A percentile compares a stretch with the other conserved stretches of the same genome.
These are phyloP conservation scores for Pediacus dermestoides DNA, from an alignment of 2,888 invertebrate species.

Conservation along the genomic window DNA sequence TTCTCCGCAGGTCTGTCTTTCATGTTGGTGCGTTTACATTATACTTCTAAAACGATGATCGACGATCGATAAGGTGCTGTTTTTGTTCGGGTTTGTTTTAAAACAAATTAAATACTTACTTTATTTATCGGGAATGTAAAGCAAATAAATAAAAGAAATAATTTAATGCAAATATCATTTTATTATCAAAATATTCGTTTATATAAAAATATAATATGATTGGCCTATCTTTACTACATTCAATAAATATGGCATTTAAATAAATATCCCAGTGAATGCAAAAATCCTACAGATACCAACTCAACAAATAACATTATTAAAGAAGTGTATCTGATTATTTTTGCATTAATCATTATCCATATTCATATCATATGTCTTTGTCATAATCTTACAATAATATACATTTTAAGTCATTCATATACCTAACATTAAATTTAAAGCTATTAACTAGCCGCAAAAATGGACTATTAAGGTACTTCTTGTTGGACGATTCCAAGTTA, in stretches of 20 bases:
- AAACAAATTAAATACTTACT: too few relatives aligned
- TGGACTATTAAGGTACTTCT: conserved; percentile 20
- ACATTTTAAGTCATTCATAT: conserved; percentile 7
- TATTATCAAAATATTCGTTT: conserved; percentile 3
- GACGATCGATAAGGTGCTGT: too few relatives aligned
- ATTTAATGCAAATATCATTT: too few relatives aligned
- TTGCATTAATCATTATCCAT: conserved; percentile 26
- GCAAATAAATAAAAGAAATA: too few relatives aligned
- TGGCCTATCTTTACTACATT: conserved; percentile 24
- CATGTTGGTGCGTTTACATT: too few relatives aligned
- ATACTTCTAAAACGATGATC: too few relatives aligned
- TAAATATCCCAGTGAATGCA: conserved; percentile 21
- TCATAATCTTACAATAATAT: conserved; percentile 10
- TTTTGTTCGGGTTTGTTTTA: too few relatives aligned
- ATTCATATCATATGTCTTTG: conserved; percentile 24
- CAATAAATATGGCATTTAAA: conserved; percentile 27
- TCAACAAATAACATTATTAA: background rate
- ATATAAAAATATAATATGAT: conserved; percentile 25
- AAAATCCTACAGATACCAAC: conserved; percentile 3
- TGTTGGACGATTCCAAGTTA: conserved; percentile 14
- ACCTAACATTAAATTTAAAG: conserved; percentile 20
- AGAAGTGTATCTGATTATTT: background rate
- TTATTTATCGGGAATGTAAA: too few relatives aligned
- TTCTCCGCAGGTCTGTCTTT: too few relatives aligned
- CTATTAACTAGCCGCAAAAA: conserved; percentile 17